A percentile compares a stretch with the other conserved stretches of the same genome.
Conservation (phyloP, 2,797 vertebrate species). For the Sebastes diaconus region DNA sequence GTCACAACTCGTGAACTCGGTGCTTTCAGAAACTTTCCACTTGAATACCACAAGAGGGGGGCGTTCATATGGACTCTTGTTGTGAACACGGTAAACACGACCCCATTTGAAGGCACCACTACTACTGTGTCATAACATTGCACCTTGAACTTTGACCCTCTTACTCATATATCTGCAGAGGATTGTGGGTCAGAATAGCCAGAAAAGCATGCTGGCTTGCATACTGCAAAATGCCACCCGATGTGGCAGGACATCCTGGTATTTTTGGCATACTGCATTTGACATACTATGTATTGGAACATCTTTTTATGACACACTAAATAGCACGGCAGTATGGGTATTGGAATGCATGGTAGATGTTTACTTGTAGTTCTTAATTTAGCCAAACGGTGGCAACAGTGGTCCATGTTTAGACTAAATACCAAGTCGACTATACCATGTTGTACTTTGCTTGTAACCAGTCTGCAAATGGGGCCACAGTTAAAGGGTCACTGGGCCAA, state of each 20-base stretch:
- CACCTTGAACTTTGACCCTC: too few species aligned
- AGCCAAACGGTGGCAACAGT: conserved; percentile 42
- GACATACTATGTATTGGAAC: neutral
- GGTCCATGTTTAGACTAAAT: neutral
- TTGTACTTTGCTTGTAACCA: neutral
- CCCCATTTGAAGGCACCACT: too few species aligned
- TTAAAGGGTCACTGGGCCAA: conserved; percentile 2
- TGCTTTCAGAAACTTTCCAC: too few species aligned
- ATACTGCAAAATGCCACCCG: accelerated
- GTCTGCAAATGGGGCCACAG: neutral
- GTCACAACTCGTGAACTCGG: too few species aligned
- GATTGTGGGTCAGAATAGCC: neutral
- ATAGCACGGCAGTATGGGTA: accelerated
- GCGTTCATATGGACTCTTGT: too few species aligned
- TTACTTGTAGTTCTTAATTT: conserved; percentile 39
- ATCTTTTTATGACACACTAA: too few species aligned
- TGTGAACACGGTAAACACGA: too few species aligned
- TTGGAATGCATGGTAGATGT: neutral
- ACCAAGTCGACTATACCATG: neutral
- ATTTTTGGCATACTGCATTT: neutral
- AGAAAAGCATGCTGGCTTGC: neutral
- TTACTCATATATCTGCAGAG: neutral
- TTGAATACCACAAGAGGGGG: too few species aligned
- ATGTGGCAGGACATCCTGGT: neutral
- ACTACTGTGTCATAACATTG: too few species aligned